Conservation (phyloP, 2,113 vertebrate species). For the Actinemys pallida region DNA sequence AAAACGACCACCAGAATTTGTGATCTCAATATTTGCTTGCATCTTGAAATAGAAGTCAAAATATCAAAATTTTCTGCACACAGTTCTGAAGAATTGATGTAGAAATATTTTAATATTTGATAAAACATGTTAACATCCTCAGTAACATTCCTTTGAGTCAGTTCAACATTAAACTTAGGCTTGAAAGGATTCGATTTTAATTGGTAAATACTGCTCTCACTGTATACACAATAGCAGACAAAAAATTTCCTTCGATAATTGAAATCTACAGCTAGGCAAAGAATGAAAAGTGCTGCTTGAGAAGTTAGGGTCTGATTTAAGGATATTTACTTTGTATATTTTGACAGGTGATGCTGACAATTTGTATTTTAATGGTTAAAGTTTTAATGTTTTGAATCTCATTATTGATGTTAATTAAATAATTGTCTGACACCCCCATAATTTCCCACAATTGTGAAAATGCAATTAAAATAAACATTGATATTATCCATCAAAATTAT, state of each 20-base stretch:
- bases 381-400: not conserved
- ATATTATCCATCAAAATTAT: not conserved
- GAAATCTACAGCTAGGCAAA: not conserved
- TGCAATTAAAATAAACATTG: not conserved
- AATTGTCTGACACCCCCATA: not conserved
- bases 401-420: not conserved
- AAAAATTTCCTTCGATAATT: not conserved
- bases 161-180: not conserved
- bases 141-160: conserved; percentile 16
- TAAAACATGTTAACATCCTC: not conserved
- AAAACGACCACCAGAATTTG: not conserved
- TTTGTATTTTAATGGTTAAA: not conserved
- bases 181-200: not conserved
- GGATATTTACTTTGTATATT: not conserved
- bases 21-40: conserved; percentile 5
- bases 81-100: conserved; percentile 22
- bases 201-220: not conserved
- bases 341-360: not conserved
- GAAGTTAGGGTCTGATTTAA: not conserved
- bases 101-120: not conserved
- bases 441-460: not conserved
- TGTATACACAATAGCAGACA: not conserved
- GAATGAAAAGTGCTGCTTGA: not conserved
- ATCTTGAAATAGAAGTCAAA: not conserved
- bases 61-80: conserved; percentile 4